These are phyloP conservation scores for Neofelis nebulosa DNA, from an alignment of 2,113 vertebrate genomes.

Conservation along the genomic window DNA sequence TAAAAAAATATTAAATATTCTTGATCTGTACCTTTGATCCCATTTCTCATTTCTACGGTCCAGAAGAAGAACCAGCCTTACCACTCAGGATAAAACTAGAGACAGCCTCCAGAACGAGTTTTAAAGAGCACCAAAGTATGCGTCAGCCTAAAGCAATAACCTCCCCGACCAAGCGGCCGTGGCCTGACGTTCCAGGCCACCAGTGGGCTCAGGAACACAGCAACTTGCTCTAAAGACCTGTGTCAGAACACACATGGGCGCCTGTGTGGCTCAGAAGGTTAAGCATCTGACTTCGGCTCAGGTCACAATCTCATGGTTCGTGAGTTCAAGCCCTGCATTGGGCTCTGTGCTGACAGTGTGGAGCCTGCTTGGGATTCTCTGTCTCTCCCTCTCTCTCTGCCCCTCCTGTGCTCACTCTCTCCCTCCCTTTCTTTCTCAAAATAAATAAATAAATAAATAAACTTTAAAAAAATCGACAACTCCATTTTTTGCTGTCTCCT, in stretches of 20 bases:
- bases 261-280: too few relatives aligned
- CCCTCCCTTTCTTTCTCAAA: too few relatives aligned
- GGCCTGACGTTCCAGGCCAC: not conserved
- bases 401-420: too few relatives aligned
- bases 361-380: too few relatives aligned
- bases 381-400: too few relatives aligned
- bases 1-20: not conserved
- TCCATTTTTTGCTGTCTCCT: not conserved
- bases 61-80: not conserved
- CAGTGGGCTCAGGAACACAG: not conserved
- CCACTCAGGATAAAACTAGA: not conserved
- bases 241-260: not conserved
- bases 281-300: too few relatives aligned
- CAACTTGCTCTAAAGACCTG: not conserved
- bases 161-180: fast-evolving
- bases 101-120: not conserved
- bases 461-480: not conserved
- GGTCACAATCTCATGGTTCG: too few relatives aligned
- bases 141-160: not conserved
- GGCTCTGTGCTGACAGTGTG: too few relatives aligned
- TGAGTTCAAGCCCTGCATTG: too few relatives aligned
- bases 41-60: not conserved
- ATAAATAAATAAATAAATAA: too few relatives aligned
- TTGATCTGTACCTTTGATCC: not conserved
- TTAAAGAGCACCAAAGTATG: not conserved